Evolutionary conservation across 2,797 vertebrate genomes (phyloP).

Genomic region (Lophotriccus pileatus): DNA sequence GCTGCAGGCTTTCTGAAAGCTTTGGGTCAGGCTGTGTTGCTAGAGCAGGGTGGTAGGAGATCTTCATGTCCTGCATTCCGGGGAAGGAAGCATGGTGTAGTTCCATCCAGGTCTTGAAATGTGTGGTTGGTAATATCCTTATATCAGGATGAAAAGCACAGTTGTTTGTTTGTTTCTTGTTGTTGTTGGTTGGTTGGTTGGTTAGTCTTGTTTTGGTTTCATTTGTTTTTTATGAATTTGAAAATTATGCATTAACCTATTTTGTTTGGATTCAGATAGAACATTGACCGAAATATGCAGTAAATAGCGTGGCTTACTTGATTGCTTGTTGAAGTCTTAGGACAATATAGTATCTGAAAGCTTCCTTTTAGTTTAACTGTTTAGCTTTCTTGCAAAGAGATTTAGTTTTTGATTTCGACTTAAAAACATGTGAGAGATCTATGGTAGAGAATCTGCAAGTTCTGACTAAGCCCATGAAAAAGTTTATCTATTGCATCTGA

Average conservation of each 20-base stretch:
- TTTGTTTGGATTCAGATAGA: background rate
- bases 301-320: background rate
- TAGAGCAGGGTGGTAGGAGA: background rate
- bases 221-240: background rate
- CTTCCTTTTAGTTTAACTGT: background rate
- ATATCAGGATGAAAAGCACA: background rate
- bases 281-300: background rate
- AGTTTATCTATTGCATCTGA: background rate
- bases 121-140: background rate
- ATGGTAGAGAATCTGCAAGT: background rate
- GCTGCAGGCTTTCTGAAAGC: background rate
- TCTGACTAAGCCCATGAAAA: background rate
- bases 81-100: background rate
- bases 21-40: background rate
- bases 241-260: background rate
- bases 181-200: background rate
- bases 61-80: background rate
- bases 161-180: background rate
- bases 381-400: background rate
- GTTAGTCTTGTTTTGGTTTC: background rate
- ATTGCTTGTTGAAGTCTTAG: background rate
- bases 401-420: background rate
- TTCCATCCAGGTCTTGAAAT: background rate
- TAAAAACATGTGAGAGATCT: background rate
- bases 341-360: background rate